Conservation (phyloP, 1,140 invertebrate genomes). For the Drosophila truncata region DNA sequence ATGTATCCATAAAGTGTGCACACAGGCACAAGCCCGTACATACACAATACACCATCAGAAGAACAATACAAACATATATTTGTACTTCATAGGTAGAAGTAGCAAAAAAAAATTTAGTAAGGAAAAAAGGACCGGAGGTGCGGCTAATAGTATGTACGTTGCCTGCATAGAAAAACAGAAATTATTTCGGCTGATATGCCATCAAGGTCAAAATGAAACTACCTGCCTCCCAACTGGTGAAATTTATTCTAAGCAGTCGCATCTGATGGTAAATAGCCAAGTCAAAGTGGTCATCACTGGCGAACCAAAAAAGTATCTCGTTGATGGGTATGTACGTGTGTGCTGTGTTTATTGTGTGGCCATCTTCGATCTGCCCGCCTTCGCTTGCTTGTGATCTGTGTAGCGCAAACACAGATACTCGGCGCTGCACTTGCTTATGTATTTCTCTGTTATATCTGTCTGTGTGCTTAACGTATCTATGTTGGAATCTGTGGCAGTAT, state of each 20-base stretch:
- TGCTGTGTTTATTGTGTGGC: slow-evolving; percentile 42
- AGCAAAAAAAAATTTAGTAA: neutral
- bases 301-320: slow-evolving; percentile 15
- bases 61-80: neutral
- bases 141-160: slow-evolving; percentile 13
- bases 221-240: slow-evolving; percentile 2
- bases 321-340: slow-evolving; percentile 19
- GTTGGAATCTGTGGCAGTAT: slow-evolving; percentile 45
- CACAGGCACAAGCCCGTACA: neutral
- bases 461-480: slow-evolving; percentile 45
- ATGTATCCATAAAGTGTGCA: neutral
- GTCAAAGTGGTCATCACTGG: slow-evolving; percentile 23
- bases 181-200: slow-evolving; percentile 2
- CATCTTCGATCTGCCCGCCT: slow-evolving; percentile 76
- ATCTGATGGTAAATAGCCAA: slow-evolving; percentile 20
- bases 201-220: slow-evolving; percentile 7
- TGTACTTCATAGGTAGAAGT: neutral
- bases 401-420: slow-evolving; percentile 52
- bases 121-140: slow-evolving; percentile 11
- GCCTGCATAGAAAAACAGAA: slow-evolving; percentile 4
- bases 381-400: slow-evolving; percentile 60
- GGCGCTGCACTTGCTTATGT: slow-evolving; percentile 50
- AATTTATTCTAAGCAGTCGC: slow-evolving; percentile 3
- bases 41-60: neutral
- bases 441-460: slow-evolving; percentile 14